phyloP scores from a whole-genome alignment of 1,140 invertebrate genomes.

The Drosophila dunni region DNA sequence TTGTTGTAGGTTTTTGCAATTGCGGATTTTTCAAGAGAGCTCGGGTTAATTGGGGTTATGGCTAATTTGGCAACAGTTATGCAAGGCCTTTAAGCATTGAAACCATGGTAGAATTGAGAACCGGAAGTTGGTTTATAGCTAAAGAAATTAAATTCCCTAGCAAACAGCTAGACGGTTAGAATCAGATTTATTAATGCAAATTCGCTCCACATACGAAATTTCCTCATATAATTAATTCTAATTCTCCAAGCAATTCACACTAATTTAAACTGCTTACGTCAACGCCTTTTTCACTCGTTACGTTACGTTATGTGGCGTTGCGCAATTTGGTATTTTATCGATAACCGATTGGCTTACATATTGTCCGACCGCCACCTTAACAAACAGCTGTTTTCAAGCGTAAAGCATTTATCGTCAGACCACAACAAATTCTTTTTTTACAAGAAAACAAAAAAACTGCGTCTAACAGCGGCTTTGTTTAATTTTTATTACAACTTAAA shows the following conservation, averaged over 20 bases:
- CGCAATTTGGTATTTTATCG: slow-evolving; percentile 21
- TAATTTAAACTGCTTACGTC: slow-evolving; percentile 16
- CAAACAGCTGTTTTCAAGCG: slow-evolving; percentile 37
- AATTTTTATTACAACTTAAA: not conserved
- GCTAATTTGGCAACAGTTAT: not conserved
- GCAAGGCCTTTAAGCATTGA: not conserved
- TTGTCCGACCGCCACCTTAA: slow-evolving; percentile 25
- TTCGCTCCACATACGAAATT: not conserved
- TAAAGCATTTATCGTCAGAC: slow-evolving; percentile 37
- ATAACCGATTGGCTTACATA: not conserved
- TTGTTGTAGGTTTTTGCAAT: not conserved
- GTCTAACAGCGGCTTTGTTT: not conserved
- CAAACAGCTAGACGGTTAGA: not conserved
- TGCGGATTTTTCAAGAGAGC: not conserved
- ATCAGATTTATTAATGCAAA: not conserved
- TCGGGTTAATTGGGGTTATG: slow-evolving; percentile 14
- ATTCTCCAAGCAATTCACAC: not conserved
- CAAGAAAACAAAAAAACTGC: slow-evolving; percentile 34
- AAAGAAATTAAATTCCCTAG: not conserved
- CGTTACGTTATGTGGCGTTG: slow-evolving; percentile 8
- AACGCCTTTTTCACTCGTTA: slow-evolving; percentile 2
- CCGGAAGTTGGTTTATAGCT: slow-evolving; percentile 1
- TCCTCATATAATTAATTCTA: not conserved
- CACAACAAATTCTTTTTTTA: slow-evolving; percentile 44
- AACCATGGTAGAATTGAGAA: not conserved